A percentile compares a stretch with the other conserved stretches of the same genome.
Evolutionary conservation across 2,113 vertebrate species (phyloP).

Genomic region (Drymodes brunneopygia): DNA sequence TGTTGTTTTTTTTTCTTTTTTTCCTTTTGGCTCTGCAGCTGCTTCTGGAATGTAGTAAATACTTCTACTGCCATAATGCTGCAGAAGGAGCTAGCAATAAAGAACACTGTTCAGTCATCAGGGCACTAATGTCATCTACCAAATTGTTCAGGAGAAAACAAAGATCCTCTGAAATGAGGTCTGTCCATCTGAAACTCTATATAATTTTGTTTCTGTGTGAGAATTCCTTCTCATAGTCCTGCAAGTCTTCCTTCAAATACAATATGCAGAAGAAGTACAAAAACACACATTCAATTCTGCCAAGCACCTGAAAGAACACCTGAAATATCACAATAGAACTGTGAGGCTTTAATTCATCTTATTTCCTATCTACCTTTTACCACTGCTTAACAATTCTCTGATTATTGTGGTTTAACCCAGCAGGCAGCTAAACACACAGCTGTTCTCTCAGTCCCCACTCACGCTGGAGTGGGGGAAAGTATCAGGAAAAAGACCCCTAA

Average conservation of each 20-base stretch:
- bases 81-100: background rate
- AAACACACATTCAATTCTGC: background rate
- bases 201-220: background rate
- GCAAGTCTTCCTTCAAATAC: background rate
- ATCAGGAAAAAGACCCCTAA: background rate
- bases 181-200: background rate
- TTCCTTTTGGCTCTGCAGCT: background rate
- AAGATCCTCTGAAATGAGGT: background rate
- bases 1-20: background rate
- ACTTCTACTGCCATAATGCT: background rate
- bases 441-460: rapidly evolving
- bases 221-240: background rate
- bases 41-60: background rate
- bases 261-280: background rate
- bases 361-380: background rate
- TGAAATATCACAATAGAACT: background rate
- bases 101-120: rapidly evolving
- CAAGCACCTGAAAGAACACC: background rate
- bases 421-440: background rate
- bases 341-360: background rate
- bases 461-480: background rate
- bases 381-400: background rate
- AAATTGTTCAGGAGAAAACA: background rate
- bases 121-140: background rate
- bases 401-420: background rate